Evolutionary conservation across 2,113 vertebrate genomes (phyloP).

Genomic region (Balaenoptera acutorostrata): DNA sequence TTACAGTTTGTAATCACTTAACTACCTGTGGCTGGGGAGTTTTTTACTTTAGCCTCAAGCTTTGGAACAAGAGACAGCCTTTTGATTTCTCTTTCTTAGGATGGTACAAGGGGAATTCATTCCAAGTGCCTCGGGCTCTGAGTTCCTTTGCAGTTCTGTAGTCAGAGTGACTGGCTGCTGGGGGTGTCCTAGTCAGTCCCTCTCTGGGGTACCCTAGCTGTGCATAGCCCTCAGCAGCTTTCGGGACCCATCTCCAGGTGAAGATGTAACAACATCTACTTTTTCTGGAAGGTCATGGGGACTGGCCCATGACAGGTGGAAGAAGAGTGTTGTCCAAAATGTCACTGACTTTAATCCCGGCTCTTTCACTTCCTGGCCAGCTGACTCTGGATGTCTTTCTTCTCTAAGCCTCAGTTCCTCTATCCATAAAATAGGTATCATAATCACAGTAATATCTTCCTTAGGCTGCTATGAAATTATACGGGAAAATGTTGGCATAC

Average conservation of each 20-base stretch:
- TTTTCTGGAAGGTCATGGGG: not conserved
- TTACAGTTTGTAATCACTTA: slow-evolving; percentile 86
- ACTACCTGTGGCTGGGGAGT: slow-evolving; percentile 85
- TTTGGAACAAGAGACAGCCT: slow-evolving; percentile 77
- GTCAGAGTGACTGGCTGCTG: slow-evolving; percentile 70
- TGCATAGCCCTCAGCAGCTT: too few relatives aligned
- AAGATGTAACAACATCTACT: not conserved
- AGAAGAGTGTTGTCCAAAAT: not conserved
- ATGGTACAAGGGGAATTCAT: slow-evolving; percentile 78
- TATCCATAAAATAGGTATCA: not conserved
- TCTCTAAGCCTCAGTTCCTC: not conserved
- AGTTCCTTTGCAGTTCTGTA: slow-evolving; percentile 74
- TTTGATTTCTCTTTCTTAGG: slow-evolving; percentile 71
- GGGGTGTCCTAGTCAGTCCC: not conserved
- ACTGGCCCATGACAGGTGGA: not conserved
- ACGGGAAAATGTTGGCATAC: not conserved
- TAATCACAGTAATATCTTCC: not conserved
- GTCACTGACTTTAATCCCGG: not conserved
- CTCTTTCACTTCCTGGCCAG: not conserved
- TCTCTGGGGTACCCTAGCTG: not conserved
- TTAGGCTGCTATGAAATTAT: not conserved
- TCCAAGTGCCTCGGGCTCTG: slow-evolving; percentile 63
- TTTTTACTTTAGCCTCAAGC: slow-evolving; percentile 81
- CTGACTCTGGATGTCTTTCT: not conserved
- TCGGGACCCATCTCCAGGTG: not conserved